Evolutionary conservation across 2,797 vertebrate genomes (phyloP).

Genomic region (Oryzias sinensis): DNA sequence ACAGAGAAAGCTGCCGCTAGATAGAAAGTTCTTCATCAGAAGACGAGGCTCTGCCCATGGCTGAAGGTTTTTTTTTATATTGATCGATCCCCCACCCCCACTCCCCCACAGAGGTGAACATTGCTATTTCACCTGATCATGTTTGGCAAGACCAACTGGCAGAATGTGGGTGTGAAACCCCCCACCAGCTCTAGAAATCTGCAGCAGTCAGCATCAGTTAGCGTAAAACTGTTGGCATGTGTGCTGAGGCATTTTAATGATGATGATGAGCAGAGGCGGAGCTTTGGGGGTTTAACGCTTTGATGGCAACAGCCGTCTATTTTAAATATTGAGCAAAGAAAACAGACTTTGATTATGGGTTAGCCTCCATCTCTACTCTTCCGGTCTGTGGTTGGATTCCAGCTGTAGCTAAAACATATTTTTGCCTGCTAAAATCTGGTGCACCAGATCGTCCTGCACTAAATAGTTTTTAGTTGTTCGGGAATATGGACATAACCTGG

Average conservation of each 20-base stretch:
- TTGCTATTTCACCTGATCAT: conserved; percentile 59
- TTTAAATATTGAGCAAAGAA: conserved; percentile 38
- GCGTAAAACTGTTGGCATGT: conserved; percentile 38
- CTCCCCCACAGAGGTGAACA: conserved; percentile 49
- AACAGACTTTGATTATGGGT: conserved; percentile 26
- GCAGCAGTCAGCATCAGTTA: conserved; percentile 45
- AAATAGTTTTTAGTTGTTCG: too few species aligned
- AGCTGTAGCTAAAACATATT: background rate
- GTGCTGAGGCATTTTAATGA: conserved; percentile 50
- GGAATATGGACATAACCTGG: too few species aligned
- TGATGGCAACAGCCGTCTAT: conserved; percentile 34
- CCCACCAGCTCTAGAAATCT: conserved; percentile 45
- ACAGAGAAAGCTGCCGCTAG: conserved; percentile 65
- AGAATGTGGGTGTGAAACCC: conserved; percentile 49
- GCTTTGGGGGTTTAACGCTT: conserved; percentile 35
- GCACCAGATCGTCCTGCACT: too few species aligned
- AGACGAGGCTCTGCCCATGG: conserved; percentile 60
- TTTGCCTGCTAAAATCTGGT: too few species aligned
- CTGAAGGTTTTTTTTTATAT: conserved; percentile 71
- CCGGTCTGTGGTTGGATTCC: conserved; percentile 7
- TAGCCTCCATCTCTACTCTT: conserved; percentile 3
- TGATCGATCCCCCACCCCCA: conserved; percentile 66
- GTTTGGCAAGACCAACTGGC: conserved; percentile 56
- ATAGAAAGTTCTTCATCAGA: conserved; percentile 50
- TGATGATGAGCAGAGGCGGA: conserved; percentile 53